A percentile compares a stretch with the other conserved stretches of the same genome.
Evolutionary conservation across 2,888 invertebrate genomes (phyloP).

Genomic region (Trichopoda pennipes): DNA sequence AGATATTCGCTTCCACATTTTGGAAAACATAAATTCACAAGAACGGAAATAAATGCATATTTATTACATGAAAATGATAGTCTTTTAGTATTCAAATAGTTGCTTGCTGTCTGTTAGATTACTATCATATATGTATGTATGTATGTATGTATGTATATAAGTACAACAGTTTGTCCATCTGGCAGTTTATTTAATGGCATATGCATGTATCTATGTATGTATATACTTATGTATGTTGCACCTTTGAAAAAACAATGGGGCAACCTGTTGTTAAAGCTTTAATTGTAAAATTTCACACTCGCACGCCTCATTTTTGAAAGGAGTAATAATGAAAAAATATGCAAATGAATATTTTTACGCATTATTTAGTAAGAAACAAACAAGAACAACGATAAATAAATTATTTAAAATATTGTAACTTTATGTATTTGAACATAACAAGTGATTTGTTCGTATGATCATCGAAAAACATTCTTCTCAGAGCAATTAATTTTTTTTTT

Average conservation of each 20-base stretch:
- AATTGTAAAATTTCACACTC: constrained; percentile 66
- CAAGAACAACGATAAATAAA: constrained; percentile 38
- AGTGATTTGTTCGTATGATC: constrained; percentile 29
- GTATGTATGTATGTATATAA: too few species aligned
- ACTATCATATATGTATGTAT: too few species aligned
- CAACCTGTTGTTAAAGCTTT: constrained; percentile 43
- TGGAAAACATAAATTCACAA: background rate
- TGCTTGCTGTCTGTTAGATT: background rate
- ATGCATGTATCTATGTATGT: background rate
- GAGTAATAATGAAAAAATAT: constrained; percentile 55
- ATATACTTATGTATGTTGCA: background rate
- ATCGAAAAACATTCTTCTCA: constrained; percentile 34
- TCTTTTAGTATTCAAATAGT: constrained; percentile 54
- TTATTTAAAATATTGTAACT: constrained; percentile 59
- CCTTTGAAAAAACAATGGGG: background rate
- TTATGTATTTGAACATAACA: constrained; percentile 62
- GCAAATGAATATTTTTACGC: constrained; percentile 46
- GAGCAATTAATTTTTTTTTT: background rate
- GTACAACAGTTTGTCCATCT: background rate
- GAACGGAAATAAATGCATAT: constrained; percentile 36
- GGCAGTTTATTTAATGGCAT: too few species aligned
- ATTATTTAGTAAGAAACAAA: constrained; percentile 41
- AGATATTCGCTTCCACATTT: background rate
- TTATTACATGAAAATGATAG: constrained; percentile 46
- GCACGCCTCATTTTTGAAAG: constrained; percentile 59